phyloP scores from a whole-genome alignment of 1,140 invertebrate species.

The Drosophila kikkawai region DNA sequence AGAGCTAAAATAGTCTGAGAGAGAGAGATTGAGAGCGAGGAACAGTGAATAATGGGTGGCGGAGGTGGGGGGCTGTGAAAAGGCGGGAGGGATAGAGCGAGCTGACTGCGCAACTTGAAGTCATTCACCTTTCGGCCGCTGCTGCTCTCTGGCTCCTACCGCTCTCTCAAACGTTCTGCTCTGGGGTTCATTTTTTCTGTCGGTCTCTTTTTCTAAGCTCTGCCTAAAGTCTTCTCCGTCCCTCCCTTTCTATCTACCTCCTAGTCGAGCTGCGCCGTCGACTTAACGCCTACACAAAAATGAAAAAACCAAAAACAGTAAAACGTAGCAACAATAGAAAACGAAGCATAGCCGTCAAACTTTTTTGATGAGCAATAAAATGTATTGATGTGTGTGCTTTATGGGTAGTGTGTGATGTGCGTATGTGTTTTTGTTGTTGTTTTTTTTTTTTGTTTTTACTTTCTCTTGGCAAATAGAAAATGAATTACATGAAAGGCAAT shows the following conservation, averaged over 20 bases:
- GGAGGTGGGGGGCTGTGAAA: not conserved
- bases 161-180: conserved; percentile 42
- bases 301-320: conserved; percentile 7
- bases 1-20: conserved; percentile 53
- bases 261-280: conserved; percentile 40
- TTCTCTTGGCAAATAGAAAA: conserved; percentile 79
- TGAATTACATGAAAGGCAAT: conserved; percentile 67
- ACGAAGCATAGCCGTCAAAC: conserved; percentile 57
- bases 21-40: conserved; percentile 12
- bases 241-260: conserved; percentile 16
- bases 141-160: not conserved
- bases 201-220: conserved; percentile 16
- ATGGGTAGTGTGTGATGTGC: not conserved
- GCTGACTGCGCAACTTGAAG: conserved; percentile 51
- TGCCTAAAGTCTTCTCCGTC: conserved; percentile 20
- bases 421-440: conserved; percentile 9
- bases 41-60: not conserved
- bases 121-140: conserved; percentile 74
- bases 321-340: conserved; percentile 62
- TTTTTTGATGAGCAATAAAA: conserved; percentile 76
- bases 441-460: conserved; percentile 67
- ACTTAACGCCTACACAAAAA: conserved; percentile 66
- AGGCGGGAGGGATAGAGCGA: conserved; percentile 21
- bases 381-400: conserved; percentile 25
- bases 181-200: not conserved